Percentiles rank a stretch among this genome's conserved stretches.
Evolutionary conservation across 2,797 vertebrate genomes (phyloP).

Genomic region (Enoplosus armatus): DNA sequence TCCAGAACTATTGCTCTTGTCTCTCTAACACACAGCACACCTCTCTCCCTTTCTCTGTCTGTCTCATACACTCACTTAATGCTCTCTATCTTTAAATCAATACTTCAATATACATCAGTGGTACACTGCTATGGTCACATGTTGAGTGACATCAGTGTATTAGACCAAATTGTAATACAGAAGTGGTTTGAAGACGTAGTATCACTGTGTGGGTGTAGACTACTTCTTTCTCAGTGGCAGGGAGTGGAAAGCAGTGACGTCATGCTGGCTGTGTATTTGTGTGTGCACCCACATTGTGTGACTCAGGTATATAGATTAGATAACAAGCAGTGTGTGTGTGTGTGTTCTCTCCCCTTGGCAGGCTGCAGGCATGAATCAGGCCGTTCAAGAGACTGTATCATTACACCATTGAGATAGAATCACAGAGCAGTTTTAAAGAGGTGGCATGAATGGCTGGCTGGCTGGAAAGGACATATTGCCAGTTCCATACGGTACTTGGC

Average conservation of each 20-base stretch:
- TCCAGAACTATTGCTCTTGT: slow-evolving; percentile 75
- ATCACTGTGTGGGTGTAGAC: slow-evolving; percentile 42
- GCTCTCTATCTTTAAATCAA: slow-evolving; percentile 40
- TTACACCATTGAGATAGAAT: slow-evolving; percentile 62
- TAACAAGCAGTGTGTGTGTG: slow-evolving; percentile 51
- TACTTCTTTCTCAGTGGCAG: slow-evolving; percentile 38
- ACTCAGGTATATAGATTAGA: slow-evolving; percentile 79
- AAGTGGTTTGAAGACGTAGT: slow-evolving; percentile 24
- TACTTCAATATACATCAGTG: slow-evolving; percentile 2
- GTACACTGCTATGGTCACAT: slow-evolving; percentile 12
- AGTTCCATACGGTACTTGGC: slow-evolving; percentile 43
- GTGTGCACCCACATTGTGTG: slow-evolving; percentile 65
- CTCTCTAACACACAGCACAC: slow-evolving; percentile 63
- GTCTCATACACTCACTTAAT: slow-evolving; percentile 42
- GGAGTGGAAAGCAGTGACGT: slow-evolving; percentile 72
- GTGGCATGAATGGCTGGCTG: slow-evolving; percentile 38
- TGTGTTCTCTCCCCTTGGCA: slow-evolving; percentile 47
- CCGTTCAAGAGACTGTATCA: slow-evolving; percentile 60
- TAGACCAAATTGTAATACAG: slow-evolving; percentile 17
- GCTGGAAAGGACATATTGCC: slow-evolving; percentile 34
- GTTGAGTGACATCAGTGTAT: slow-evolving; percentile 35
- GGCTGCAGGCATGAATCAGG: slow-evolving; percentile 65
- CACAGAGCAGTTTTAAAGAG: slow-evolving; percentile 47
- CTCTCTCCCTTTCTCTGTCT: slow-evolving; percentile 36
- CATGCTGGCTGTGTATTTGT: slow-evolving; percentile 61